Conservation (phyloP, 1,140 invertebrate genomes). For the Camponotus pennsylvanicus region DNA sequence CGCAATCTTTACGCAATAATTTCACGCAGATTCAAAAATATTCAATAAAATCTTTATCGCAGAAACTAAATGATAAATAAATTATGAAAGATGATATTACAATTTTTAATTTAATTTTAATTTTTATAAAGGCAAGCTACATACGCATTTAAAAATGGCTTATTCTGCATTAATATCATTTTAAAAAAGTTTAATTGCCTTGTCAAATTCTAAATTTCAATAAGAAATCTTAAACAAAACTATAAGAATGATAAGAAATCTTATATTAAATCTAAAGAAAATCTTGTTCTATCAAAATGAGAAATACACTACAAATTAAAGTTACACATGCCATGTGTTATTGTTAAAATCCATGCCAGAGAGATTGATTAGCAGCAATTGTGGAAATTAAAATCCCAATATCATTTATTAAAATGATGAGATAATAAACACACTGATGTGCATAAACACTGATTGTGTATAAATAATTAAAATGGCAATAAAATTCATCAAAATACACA, state of each 20-base stretch:
- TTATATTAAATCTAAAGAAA: not conserved
- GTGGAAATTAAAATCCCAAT: not conserved
- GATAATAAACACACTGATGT: not conserved
- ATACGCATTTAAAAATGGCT: not conserved
- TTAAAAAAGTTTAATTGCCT: not conserved
- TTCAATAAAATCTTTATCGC: not conserved
- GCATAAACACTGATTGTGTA: too few relatives aligned
- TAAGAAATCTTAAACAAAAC: not conserved
- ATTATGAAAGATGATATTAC: not conserved
- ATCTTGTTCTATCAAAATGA: not conserved
- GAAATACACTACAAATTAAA: not conserved
- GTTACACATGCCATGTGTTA: not conserved
- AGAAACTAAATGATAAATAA: conserved; percentile 22
- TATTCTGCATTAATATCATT: not conserved
- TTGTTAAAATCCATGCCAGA: not conserved
- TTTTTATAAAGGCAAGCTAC: not conserved
- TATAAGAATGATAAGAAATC: not conserved
- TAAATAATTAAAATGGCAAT: conserved; percentile 2
- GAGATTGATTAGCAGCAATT: not conserved
- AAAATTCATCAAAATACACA: not conserved
- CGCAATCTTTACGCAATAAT: not conserved
- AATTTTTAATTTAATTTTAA: conserved; percentile 10
- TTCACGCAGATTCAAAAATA: conserved; percentile 12
- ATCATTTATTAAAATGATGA: not conserved
- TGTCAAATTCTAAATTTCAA: not conserved